These are phyloP conservation scores for Noctua janthe DNA, from an alignment of 2,888 invertebrate species.

Conservation along the genomic window DNA sequence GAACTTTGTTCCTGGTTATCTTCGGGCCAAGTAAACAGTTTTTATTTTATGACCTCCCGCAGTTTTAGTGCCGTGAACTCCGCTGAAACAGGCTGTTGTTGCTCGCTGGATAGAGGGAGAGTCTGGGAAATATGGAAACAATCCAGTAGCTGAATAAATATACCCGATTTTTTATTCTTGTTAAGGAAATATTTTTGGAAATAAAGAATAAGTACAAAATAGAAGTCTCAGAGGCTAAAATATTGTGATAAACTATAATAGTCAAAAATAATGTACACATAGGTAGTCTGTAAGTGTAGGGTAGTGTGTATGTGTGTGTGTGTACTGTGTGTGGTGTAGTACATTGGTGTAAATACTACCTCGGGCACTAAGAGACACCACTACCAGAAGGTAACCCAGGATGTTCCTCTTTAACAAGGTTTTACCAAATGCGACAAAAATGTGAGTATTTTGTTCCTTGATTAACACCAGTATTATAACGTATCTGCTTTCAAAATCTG, in stretches of 20 bases:
- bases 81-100: conserved; percentile 48
- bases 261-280: too few relatives aligned
- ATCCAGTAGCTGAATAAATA: neutral
- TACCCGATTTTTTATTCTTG: neutral
- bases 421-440: neutral
- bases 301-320: too few relatives aligned
- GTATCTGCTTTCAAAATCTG: neutral
- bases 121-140: neutral
- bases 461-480: neutral
- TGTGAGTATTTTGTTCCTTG: accelerated
- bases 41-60: conserved; percentile 87
- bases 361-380: neutral
- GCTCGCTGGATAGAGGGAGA: conserved; percentile 33
- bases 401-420: too few relatives aligned
- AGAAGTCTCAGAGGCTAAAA: neutral
- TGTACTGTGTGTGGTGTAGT: too few relatives aligned
- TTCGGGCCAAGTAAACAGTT: conserved; percentile 88
- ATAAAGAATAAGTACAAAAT: neutral
- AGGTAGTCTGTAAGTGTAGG: too few relatives aligned
- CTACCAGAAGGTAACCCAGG: neutral
- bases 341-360: neutral
- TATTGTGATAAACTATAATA: neutral
- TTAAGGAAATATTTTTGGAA: neutral
- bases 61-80: conserved; percentile 78
- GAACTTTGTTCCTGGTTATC: conserved; percentile 88